phyloP scores from a whole-genome alignment of 2,888 invertebrate genomes.

The Miltochrista miniata region DNA sequence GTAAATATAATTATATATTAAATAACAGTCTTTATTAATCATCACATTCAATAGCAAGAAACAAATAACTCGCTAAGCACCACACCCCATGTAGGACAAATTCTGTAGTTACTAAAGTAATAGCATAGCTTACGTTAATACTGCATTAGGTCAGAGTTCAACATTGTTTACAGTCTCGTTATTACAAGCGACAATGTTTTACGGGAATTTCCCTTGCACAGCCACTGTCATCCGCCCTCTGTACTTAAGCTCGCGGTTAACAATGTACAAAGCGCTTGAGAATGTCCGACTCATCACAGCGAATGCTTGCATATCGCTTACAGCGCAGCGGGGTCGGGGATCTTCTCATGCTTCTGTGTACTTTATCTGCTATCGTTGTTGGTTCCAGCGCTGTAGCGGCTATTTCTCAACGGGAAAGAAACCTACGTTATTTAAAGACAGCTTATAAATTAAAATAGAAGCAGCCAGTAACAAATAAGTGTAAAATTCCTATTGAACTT shows the following conservation, averaged over 20 bases:
- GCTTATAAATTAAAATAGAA: conserved; percentile 8
- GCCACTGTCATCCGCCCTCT: background rate
- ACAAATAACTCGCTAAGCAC: no score
- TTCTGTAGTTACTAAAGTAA: no score
- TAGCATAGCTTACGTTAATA: no score
- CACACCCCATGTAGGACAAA: no score
- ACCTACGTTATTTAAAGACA: conserved; percentile 23
- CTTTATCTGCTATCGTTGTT: background rate
- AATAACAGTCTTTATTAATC: no score
- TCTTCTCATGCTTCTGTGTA: no score
- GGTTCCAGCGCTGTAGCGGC: conserved; percentile 10
- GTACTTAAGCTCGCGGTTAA: conserved; percentile 7
- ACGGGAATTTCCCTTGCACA: background rate
- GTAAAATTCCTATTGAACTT: no score
- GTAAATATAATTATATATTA: no score
- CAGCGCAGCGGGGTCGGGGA: no score
- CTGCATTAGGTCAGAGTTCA: no score
- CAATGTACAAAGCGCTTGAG: conserved; percentile 36
- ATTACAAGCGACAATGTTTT: background rate
- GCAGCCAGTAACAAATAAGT: background rate
- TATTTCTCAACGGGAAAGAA: background rate
- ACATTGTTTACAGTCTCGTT: background rate
- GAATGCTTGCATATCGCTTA: conserved; percentile 32
- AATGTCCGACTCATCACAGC: conserved; percentile 25
- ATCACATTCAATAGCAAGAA: no score